A percentile compares a stretch with the other conserved stretches of the same genome.
These are phyloP conservation scores for Branchellion lobata DNA, from an alignment of 2,888 invertebrate genomes.

Conservation along the genomic window DNA sequence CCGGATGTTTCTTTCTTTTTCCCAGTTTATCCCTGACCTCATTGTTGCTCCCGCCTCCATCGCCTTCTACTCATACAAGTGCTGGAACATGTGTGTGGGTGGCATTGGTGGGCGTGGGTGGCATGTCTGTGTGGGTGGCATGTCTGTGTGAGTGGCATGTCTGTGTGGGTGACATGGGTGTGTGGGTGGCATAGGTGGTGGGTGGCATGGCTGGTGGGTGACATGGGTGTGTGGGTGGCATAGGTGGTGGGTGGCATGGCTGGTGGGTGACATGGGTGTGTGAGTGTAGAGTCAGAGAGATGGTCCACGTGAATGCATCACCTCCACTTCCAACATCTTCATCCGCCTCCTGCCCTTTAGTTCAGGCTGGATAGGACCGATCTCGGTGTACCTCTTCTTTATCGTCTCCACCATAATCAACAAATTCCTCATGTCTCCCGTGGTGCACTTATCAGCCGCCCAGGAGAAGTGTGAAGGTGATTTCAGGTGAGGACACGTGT, in stretches of 20 bases:
- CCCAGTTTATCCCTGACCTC: slow-evolving; percentile 62
- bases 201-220: no score
- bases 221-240: no score
- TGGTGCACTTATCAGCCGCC: slow-evolving; percentile 64
- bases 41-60: slow-evolving; percentile 65
- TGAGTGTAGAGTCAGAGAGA: no score
- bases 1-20: slow-evolving; percentile 62
- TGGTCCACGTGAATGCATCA: no score
- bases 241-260: no score
- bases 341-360: no score
- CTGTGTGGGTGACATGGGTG: no score
- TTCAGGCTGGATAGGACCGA: slow-evolving; percentile 66
- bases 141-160: no score
- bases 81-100: slow-evolving; percentile 62
- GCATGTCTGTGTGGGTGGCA: no score
- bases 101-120: neutral
- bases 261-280: no score
- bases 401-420: slow-evolving; percentile 65
- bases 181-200: no score
- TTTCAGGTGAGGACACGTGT: slow-evolving; percentile 63
- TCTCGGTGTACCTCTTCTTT: slow-evolving; percentile 66
- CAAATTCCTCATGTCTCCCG: slow-evolving; percentile 66
- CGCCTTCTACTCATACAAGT: slow-evolving; percentile 66
- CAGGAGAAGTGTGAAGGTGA: slow-evolving; percentile 67
- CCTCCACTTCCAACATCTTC: no score